Base-by-base conservation (phyloP, 1,140 invertebrate genomes). In the Megathymus violae region DNA sequence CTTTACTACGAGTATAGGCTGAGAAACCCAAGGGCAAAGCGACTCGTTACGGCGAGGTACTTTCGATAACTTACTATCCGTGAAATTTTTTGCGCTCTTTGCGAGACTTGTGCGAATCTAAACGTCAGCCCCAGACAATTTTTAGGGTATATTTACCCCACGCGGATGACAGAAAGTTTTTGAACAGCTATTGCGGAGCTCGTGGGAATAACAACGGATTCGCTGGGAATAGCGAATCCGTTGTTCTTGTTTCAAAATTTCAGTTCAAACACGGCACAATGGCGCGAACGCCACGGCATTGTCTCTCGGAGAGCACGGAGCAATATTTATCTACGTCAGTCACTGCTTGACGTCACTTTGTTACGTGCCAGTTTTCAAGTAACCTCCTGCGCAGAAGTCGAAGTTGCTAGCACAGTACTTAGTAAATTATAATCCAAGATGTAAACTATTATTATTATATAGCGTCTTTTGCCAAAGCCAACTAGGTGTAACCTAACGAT, bases 301-400 rank as follows among this genome's bases (percentile, higher is more conserved):
- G 58, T 61, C 50, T 61, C 14, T 2, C 19, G 2, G 13, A 25
- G 54, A 7, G 54, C 14, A 16, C 25, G n/a, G 41, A 31, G n/a
- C 22, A 40, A 38, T 19, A 46, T 22, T 40, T 62, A 38, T 50
- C 51, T 62, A 25, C 50, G n/a, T 56, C 16, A 16, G 15, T 46
- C 61, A 46, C 51, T 66, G 44, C 61, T 60, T 61, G 41, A 66
- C 46, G 31, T 27, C 47, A 66, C 56, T 66, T 61, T 66, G 60
- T 66, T 61, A 66, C 54, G 56, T 66, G 34, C 56, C 48, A 54
- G 56, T 40, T 66, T 56, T 52, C 16, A 27, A 47, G 44, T 47
- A 19, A 25, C 17, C 10, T 38, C 36, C 36, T 11, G 14, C 41
- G 41, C 16, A 22, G 19, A 6, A 15, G 2, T 22, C 19, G 16